Percentiles rank a stretch among this genome's conserved stretches.
Conservation (phyloP, 2,797 vertebrate genomes). For the Pseudochirops corinnae region DNA sequence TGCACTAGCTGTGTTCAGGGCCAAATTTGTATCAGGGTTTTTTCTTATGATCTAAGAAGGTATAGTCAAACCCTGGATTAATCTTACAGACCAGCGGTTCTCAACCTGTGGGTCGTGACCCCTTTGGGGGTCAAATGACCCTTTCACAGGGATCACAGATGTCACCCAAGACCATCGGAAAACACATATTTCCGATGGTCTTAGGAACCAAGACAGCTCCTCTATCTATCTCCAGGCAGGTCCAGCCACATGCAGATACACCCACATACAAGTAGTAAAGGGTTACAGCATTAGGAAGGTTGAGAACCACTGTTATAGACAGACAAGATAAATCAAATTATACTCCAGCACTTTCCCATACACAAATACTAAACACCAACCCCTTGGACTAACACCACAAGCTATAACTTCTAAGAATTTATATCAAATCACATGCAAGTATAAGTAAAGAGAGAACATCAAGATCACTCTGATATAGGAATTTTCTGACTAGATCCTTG, state of each 20-base stretch:
- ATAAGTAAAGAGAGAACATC: neutral
- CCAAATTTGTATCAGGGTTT: neutral
- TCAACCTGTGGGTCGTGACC: no score
- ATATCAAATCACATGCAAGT: neutral
- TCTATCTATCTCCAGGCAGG: no score
- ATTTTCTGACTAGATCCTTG: neutral
- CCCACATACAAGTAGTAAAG: no score
- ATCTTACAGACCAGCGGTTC: neutral
- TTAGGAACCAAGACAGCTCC: no score
- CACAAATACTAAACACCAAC: neutral
- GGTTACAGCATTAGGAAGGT: no score
- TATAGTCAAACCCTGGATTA: neutral
- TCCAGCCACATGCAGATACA: no score
- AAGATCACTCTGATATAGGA: neutral
- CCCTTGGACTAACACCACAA: neutral
- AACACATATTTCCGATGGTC: no score
- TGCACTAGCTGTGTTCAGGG: neutral
- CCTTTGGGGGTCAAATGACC: no score
- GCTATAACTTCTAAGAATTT: neutral
- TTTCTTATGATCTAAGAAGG: neutral
- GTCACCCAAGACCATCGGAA: no score
- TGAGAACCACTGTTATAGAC: neutral
- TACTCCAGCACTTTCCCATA: neutral
- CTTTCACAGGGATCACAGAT: no score
- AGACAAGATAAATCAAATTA: neutral